Percentiles rank a stretch among this genome's conserved stretches.
Conservation (phyloP, 2,113 vertebrate genomes). For the Labeo catla region DNA sequence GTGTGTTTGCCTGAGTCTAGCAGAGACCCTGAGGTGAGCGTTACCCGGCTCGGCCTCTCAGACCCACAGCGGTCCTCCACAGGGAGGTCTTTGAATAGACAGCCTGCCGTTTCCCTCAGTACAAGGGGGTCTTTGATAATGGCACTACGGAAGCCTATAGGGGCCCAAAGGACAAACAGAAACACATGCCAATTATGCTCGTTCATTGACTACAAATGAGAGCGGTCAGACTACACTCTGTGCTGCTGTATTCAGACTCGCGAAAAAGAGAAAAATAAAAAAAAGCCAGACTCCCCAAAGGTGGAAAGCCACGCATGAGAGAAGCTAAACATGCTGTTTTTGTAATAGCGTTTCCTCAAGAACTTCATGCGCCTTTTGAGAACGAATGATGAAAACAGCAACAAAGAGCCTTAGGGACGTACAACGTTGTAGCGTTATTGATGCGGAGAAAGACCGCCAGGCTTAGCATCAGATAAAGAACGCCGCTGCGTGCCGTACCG, state of each 20-base stretch:
- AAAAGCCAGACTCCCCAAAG: conserved; percentile 15
- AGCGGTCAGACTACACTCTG: conserved; percentile 31
- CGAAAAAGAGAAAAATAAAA: conserved; percentile 6
- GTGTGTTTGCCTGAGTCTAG: conserved; percentile 39
- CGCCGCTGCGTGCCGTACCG: not conserved
- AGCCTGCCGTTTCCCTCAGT: conserved; percentile 35
- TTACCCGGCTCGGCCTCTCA: conserved; percentile 37
- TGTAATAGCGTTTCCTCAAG: conserved; percentile 20
- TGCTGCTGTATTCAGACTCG: conserved; percentile 2
- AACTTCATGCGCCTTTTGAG: conserved; percentile 14
- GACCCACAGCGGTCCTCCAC: conserved; percentile 30
- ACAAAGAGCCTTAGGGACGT: conserved; percentile 16
- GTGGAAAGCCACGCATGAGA: conserved; percentile 37
- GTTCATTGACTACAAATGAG: conserved; percentile 47
- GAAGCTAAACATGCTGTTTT: conserved; percentile 27
- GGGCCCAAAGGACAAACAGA: conserved; percentile 35
- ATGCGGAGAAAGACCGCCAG: not conserved
- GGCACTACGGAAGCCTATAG: conserved; percentile 44
- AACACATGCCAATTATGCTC: conserved; percentile 45
- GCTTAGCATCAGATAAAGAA: conserved; percentile 35
- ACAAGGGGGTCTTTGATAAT: conserved; percentile 49
- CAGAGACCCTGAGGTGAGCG: conserved; percentile 41
- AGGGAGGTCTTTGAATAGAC: conserved; percentile 46
- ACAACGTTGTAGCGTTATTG: not conserved
- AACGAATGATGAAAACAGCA: conserved; percentile 15